Base-by-base conservation (phyloP, 1,140 invertebrate genomes). In the Drosophila aff. region DNA sequence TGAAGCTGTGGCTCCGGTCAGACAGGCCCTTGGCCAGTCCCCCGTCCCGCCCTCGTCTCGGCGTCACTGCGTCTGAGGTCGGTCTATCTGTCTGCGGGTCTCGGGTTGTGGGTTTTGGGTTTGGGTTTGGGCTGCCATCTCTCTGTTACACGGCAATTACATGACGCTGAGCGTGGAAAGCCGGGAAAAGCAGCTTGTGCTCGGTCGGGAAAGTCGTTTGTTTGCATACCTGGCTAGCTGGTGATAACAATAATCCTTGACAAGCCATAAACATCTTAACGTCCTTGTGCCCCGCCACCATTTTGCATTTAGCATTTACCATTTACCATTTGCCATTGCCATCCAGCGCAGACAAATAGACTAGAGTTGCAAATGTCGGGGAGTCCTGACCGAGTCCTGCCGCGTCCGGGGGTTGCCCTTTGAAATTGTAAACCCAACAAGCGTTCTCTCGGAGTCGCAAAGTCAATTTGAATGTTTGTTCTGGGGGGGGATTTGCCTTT, bases 201-300 rank as follows among this genome's bases (percentile, higher is more conserved):
- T 36, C n/a, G 44, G 23, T 18, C 10, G 15, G 28, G 18, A 7
- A 59, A 41, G 63, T 58, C 73, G 73, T 57, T 61, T 85, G 85
- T 90, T 90, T 85, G 85, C 81, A 85, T 90, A 90, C 79, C 85
- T 90, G 85, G 85, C 86, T 79, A 79, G 62, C 79, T 85, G 85
- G 81, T 82, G 85, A 90, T 90, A 90, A 90, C 85, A 90, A 90
- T 90, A 90, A 90, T 90, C 85, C 85, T 85, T 91, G 85, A 90
- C 85, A 90, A 90, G 85, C 81, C 85, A 90, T 90, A 90, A 90
- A 90, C 85, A 90, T 90, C 85, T 90, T 90, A 87, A 89, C 86
- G 85, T 89, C 80, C 69, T 73, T 83, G 85, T 76, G 47, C 69
- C 53, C 66, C 62, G 49, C 50, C 26, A 61, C 41, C 53, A 31